Evolutionary conservation across 2,797 vertebrate species (phyloP).

Genomic region (Okamejei kenojei): DNA sequence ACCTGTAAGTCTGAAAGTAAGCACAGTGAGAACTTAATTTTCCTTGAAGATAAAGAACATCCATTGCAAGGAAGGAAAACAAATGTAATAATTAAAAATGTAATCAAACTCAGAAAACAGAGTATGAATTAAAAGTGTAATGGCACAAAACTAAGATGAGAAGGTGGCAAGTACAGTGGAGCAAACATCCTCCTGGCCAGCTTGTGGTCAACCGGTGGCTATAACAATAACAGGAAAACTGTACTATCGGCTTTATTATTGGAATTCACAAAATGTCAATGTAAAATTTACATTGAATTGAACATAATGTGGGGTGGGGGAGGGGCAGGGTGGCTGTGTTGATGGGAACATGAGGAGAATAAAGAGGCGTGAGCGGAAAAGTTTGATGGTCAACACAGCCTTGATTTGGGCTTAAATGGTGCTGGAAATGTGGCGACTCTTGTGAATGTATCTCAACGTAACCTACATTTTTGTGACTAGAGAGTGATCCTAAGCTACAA

Average conservation of each 20-base stretch:
- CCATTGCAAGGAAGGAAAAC: not conserved
- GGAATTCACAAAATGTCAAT: not conserved
- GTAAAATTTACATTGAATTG: not conserved
- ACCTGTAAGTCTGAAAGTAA: too few species aligned
- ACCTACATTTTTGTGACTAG: too few species aligned
- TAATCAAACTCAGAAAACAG: not conserved
- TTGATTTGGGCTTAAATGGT: too few species aligned
- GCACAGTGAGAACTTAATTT: not conserved
- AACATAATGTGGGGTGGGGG: not conserved
- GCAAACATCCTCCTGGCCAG: not conserved
- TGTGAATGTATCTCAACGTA: too few species aligned
- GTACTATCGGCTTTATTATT: not conserved
- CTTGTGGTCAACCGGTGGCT: not conserved
- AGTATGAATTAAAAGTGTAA: not conserved
- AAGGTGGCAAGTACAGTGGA: not conserved
- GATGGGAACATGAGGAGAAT: too few species aligned
- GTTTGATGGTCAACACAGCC: too few species aligned
- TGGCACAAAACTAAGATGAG: not conserved
- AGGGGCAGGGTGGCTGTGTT: too few species aligned
- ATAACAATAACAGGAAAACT: not conserved
- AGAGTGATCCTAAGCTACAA: too few species aligned
- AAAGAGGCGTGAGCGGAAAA: too few species aligned
- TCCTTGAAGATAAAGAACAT: slow-evolving; percentile 12
- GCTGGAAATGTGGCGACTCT: too few species aligned
- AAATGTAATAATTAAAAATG: not conserved